Percentiles rank a stretch among this genome's conserved stretches.
Conservation (phyloP, 2,113 vertebrate genomes). For the Oxygymnocypris stewartii region DNA sequence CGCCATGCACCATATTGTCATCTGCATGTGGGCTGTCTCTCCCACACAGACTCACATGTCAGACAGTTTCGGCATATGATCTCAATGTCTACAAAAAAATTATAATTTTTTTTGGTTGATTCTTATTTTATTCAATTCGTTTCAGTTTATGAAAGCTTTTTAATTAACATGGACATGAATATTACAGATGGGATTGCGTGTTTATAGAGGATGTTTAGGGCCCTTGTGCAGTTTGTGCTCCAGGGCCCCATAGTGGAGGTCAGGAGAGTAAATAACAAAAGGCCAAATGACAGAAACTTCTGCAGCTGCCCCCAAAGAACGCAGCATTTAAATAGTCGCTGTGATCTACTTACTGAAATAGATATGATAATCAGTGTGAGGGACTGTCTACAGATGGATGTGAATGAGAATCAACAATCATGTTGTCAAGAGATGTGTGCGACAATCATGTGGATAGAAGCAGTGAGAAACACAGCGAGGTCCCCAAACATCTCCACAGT, state of each 20-base stretch:
- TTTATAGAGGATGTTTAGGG: not conserved
- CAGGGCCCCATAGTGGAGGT: not conserved
- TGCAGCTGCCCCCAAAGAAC: not conserved
- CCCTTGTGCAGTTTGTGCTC: not conserved
- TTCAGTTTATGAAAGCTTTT: conserved; percentile 1
- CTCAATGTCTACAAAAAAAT: no score
- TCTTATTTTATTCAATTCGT: not conserved
- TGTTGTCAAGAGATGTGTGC: conserved; percentile 21
- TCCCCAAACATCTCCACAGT: conserved; percentile 51
- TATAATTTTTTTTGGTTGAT: not conserved
- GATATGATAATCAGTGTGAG: conserved; percentile 28
- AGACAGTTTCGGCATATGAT: not conserved
- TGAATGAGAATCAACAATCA: conserved; percentile 2
- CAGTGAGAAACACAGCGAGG: conserved; percentile 46
- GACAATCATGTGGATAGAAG: not conserved
- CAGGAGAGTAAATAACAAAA: conserved; percentile 21
- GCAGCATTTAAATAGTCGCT: not conserved
- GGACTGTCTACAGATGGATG: conserved; percentile 8
- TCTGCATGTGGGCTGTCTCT: conserved; percentile 23
- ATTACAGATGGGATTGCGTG: not conserved
- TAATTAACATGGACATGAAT: conserved; percentile 8
- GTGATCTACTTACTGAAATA: conserved; percentile 18
- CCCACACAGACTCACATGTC: conserved; percentile 14
- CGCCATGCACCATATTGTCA: not conserved
- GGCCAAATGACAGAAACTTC: conserved; percentile 26